Evolutionary conservation across 23 tunicate genomes (phyloP), one percentile per base, ranked within the genome.

Genomic region (Trididemnum miniatum): DNA sequence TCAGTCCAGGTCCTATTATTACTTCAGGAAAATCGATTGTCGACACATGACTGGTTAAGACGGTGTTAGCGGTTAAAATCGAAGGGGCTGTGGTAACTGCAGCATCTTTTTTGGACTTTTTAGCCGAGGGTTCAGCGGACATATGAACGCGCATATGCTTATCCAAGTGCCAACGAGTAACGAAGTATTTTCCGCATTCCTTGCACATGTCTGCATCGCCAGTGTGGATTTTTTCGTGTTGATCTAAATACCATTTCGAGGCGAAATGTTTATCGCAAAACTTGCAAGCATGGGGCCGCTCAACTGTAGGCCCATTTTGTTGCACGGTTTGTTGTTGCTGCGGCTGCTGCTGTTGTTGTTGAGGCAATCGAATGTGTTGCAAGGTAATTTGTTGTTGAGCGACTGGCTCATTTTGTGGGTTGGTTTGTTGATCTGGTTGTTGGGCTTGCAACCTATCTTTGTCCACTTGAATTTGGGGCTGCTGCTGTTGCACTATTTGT

Each of bases 141-240:
- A 80, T 64, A 52, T 93, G 98, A 3, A 93, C 93, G 12, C 93
- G 65, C 80, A 81, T 91, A 78, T 93, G 98, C 71, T 93, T 93
- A 32, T 88, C 98, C 40, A 93, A 51, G 39, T 93, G 98, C 98
- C 98, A 93, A 30, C 98, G 82, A 0, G 98, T 93, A 2, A 93
- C 98, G 49, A 93, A 93, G 30, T 65, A 84, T 65, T 93, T 93
- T 44, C 88, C 84, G 32, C 98, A 93, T 40, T 78, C 83, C 52
- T 88, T 82, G 77, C 98, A 93, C 76, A 86, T 93, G 57, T 89
- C 98, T 22, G 98, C 98, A 34, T 93, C 95, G 18, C 98, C 98
- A 0, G 98, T 93, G 79, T 93, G 98, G 49, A 93, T 93, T 30
- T 89, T 84, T 52, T 93, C 98, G 66, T 93, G 98, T 62, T 93